Evolutionary conservation across 2,888 invertebrate species (phyloP).

Genomic region (Erebia epiphron): DNA sequence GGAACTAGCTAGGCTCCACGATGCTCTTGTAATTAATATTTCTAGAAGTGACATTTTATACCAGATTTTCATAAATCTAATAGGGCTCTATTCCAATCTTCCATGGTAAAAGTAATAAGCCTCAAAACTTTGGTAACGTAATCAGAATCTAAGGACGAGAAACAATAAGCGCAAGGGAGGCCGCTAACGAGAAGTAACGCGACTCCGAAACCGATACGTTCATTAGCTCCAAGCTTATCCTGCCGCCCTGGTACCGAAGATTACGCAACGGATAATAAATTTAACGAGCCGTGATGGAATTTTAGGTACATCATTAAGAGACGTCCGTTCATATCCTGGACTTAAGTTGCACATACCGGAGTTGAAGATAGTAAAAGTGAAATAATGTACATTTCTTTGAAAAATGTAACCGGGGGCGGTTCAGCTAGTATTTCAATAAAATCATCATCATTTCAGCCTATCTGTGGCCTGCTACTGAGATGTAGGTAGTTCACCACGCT

Average conservation of each 20-base stretch:
- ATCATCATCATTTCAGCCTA: too few relatives aligned
- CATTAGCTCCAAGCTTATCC: conserved; percentile 64
- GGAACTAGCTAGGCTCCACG: too few relatives aligned
- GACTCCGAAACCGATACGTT: conserved; percentile 73
- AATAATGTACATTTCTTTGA: too few relatives aligned
- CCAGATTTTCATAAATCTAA: neutral
- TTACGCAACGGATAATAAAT: conserved; percentile 50
- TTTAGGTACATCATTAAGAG: conserved; percentile 21
- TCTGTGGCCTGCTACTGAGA: too few relatives aligned
- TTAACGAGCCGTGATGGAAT: conserved; percentile 25
- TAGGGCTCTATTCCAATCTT: neutral
- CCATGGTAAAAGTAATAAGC: neutral
- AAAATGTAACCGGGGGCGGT: too few relatives aligned
- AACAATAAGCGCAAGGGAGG: conserved; percentile 60
- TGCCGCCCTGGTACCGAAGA: conserved; percentile 52
- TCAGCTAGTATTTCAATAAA: too few relatives aligned
- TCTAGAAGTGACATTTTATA: neutral
- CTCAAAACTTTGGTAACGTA: conserved; percentile 26
- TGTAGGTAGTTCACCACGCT: too few relatives aligned
- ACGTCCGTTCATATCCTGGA: conserved; percentile 15
- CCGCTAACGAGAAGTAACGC: conserved; percentile 70
- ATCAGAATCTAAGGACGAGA: conserved; percentile 50
- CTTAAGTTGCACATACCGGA: neutral
- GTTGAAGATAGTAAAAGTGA: neutral
- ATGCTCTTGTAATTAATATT: neutral